phyloP scores from a whole-genome alignment of 2,113 vertebrate genomes.

The Choloepus hoffmanni region DNA sequence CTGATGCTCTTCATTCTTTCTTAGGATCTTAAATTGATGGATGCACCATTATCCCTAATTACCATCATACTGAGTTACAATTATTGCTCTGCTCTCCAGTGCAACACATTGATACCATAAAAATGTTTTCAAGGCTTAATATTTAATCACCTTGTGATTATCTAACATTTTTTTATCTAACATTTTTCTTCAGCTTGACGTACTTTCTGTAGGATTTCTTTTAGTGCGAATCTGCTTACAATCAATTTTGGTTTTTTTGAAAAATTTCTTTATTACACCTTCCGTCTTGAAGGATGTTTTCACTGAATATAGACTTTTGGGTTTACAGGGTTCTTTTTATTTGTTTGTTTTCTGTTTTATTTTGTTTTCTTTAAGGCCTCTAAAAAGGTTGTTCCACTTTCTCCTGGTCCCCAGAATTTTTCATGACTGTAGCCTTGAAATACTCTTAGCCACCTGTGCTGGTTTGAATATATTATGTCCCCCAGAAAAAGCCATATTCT shows the following conservation, averaged over 20 bases:
- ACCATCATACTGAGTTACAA: conserved; percentile 37
- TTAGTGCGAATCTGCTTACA: background rate
- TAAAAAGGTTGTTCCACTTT: background rate
- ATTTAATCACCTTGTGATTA: conserved; percentile 14
- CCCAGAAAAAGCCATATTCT: too few relatives aligned
- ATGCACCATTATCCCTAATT: conserved; percentile 48
- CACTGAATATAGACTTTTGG: background rate
- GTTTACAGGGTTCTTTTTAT: background rate
- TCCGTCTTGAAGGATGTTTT: background rate
- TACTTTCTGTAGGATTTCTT: background rate
- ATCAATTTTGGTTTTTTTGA: conserved; percentile 7
- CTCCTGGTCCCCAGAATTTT: background rate
- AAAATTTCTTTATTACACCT: background rate
- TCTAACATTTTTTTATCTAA: background rate
- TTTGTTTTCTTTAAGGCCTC: background rate
- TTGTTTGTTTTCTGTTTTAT: background rate
- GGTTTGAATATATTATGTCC: too few relatives aligned
- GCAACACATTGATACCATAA: conserved; percentile 37
- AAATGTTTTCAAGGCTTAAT: conserved; percentile 49
- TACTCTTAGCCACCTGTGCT: background rate
- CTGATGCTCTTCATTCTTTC: background rate
- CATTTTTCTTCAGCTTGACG: background rate
- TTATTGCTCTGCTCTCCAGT: background rate
- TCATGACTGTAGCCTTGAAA: background rate
- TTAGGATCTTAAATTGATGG: conserved; percentile 14